A percentile compares a stretch with the other conserved stretches of the same genome.
phyloP scores from a whole-genome alignment of 2,797 vertebrate genomes.

The Tenualosa ilisha region DNA sequence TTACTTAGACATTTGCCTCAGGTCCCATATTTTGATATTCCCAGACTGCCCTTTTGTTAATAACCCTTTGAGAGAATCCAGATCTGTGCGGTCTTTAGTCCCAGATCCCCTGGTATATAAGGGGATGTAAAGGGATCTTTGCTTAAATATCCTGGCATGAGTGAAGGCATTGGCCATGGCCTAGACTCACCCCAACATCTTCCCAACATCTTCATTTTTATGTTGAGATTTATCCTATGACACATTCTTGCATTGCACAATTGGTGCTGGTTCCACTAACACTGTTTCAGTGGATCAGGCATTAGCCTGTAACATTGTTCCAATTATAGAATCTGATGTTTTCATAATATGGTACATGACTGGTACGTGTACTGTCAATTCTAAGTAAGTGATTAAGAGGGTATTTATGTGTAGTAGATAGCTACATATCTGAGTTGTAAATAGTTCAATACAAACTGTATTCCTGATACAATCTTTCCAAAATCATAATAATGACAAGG shows the following conservation, averaged over 20 bases:
- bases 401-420: too few relatives aligned
- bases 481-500: too few relatives aligned
- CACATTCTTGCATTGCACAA: not conserved
- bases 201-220: not conserved
- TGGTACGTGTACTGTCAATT: too few relatives aligned
- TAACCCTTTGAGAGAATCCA: constrained; percentile 1
- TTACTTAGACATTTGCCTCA: not conserved
- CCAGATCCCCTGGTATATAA: not conserved
- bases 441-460: not conserved
- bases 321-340: too few relatives aligned
- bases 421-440: too few relatives aligned
- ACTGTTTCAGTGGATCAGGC: not conserved
- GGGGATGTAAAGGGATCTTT: constrained; percentile 2
- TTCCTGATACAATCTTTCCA: not conserved
- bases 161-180: not conserved
- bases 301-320: not conserved
- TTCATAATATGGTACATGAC: too few relatives aligned
- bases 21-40: not conserved
- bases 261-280: not conserved
- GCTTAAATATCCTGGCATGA: not conserved
- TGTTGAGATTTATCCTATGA: too few relatives aligned
- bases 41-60: not conserved
- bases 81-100: not conserved
- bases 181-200: not conserved
- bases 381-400: too few relatives aligned